Evolutionary conservation across 2,797 vertebrate species (phyloP), one percentile per base, ranked within the genome.

Genomic region (Dallia pectoralis): DNA sequence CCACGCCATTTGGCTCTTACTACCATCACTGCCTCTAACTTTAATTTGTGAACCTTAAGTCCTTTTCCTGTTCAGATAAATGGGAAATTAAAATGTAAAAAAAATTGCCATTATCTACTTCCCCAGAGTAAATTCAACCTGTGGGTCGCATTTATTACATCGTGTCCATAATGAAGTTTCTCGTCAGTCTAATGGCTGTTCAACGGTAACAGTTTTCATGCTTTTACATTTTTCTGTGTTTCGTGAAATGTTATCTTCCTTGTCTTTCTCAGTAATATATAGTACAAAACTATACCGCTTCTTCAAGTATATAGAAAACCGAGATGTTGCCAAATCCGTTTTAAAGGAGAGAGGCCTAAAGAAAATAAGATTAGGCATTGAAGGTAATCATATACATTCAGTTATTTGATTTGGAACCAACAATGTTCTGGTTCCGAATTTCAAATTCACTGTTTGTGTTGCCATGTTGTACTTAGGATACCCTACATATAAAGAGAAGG

Each of bases 301-400:
- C 93, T 99, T 99, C 93, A 99, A 99, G 88, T 99, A 99, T 82
- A 99, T 99, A 70, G 98, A 99, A 90, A 99, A 99, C 69, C 89
- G 97, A 92, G 98, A 99, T 67, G 98, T 99, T 81, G 98, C 97
- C 91, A 99, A 99, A 88, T 98, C 96, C 0, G 98, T 99, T 82
- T 92, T 99, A 88, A 99, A 99, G 89, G 98, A 99, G 71, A 88
- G 98, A 75, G 98, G 98, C 77, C 92, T 99, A 77, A 99, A 99
- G 93, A 99, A 99, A 91, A 99, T 99, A 83, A 88, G 97, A 77
- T 86, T 99, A 84, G 97, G 98, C 79, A 99, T 99, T 77, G 98
- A 99, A 97, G 97, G 98, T 98, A 93, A 93, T 91, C 7, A 8
- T 15, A 1, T 7, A 30, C n/a, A 49, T 71, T 72, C 18, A 63